A percentile compares a stretch with the other conserved stretches of the same genome.
phyloP scores from a whole-genome alignment of 2,113 vertebrate species.

The Marcusenius ussheri region DNA sequence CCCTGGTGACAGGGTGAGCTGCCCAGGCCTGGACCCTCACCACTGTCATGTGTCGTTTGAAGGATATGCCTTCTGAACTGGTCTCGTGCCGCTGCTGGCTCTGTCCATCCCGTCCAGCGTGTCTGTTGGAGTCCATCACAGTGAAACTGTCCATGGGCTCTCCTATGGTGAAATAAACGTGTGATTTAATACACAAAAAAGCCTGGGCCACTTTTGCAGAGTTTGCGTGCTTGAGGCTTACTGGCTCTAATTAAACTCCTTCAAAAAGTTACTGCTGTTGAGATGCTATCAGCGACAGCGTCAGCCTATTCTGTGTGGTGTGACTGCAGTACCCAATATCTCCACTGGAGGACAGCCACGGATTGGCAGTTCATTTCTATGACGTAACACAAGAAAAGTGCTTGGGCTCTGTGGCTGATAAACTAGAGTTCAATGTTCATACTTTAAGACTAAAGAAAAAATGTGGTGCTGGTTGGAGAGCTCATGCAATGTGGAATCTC shows the following conservation, averaged over 20 bases:
- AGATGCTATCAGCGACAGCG: not conserved
- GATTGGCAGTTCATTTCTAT: not conserved
- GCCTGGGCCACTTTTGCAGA: conserved; percentile 20
- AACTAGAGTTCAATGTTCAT: not conserved
- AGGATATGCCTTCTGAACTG: not conserved
- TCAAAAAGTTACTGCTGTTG: not conserved
- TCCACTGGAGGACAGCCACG: not conserved
- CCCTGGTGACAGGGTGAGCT: not conserved
- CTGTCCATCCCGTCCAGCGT: not conserved
- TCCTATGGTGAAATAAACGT: conserved; percentile 36
- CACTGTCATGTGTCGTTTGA: not conserved
- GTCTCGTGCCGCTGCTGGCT: not conserved
- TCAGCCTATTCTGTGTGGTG: not conserved
- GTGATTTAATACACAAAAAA: conserved; percentile 27
- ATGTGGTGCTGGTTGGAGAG: not conserved
- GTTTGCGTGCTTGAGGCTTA: not conserved
- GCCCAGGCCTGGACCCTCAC: not conserved
- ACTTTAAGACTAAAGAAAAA: not conserved
- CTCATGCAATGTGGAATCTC: not conserved
- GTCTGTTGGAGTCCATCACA: conserved; percentile 7
- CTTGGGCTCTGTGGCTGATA: not conserved
- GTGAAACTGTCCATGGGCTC: conserved; percentile 14
- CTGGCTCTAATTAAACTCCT: not conserved
- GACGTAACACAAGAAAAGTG: not conserved
- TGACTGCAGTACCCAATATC: not conserved